These are phyloP conservation scores for Myiothlypis coronata DNA, from an alignment of 2,797 vertebrate genomes.

Conservation along the genomic window DNA sequence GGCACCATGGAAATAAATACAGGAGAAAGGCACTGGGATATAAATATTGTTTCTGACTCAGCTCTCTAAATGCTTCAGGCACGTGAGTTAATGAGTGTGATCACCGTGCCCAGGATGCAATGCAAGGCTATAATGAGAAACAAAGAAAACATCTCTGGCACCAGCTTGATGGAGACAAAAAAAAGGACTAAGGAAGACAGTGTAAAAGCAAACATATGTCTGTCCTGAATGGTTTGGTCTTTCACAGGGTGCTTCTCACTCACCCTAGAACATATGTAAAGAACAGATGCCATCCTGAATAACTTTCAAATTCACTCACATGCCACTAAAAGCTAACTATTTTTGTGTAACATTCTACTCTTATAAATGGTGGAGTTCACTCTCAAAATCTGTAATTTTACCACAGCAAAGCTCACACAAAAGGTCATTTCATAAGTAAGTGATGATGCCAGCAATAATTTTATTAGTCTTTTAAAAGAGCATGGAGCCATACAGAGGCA, in stretches of 20 bases:
- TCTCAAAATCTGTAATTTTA: not conserved
- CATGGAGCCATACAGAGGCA: rapidly evolving
- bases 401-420: not conserved
- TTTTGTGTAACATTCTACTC: rapidly evolving
- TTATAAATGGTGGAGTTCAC: not conserved
- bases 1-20: not conserved
- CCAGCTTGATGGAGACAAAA: not conserved
- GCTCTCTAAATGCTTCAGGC: not conserved
- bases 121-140: not conserved
- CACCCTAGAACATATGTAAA: rapidly evolving
- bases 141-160: not conserved
- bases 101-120: not conserved
- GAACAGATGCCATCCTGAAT: not conserved
- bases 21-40: not conserved
- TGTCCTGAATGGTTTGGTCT: not conserved
- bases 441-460: not conserved
- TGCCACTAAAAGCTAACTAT: not conserved
- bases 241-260: not conserved
- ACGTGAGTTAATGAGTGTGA: not conserved
- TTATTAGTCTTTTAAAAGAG: not conserved
- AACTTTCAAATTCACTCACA: not conserved
- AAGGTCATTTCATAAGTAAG: not conserved
- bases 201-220: rapidly evolving
- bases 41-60: not conserved
- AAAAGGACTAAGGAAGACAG: not conserved